Base-by-base conservation (phyloP, 2,888 invertebrate genomes). In the Plutella xylostella region DNA sequence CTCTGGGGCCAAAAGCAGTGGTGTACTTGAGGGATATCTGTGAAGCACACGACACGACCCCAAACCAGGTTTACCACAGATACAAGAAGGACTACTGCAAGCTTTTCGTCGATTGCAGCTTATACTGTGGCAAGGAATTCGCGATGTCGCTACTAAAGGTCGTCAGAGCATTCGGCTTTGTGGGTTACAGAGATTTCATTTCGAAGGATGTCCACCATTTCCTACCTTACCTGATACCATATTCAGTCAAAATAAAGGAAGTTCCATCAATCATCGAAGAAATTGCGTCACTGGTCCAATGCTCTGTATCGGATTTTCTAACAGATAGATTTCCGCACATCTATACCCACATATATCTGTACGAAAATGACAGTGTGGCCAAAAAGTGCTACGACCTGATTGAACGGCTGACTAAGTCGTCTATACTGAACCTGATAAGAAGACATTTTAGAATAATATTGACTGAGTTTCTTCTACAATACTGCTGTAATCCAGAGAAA, bases 261-360 rank as follows among this genome's bases (percentile, higher is more conserved):
- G 84, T 88, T 0, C 85, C 85, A 31, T 80, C 82, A 1, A 86
- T 92, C 51, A 85, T 92, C 39, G 85, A 86, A 50, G 90, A 90
- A 60, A 85, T 90, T 35, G 87, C 89, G 0, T 76, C 77, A 0
- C 63, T 88, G 20, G 85, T 87, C 9, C 86, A 86, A 54, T 80
- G 85, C 48, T 85, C 87, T 3, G 74, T 88, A 17, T 75, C 87
- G 0, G 87, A 88, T 31, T 85, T 92, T 53, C 72, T 92, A 12
- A 79, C 85, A 2, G 87, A 86, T 45, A 87, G 90, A 46, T 91
- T 91, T 58, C 86, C 91, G 42, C 87, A 89, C 41, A 88, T 92
- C 42, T 93, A 91, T 53, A 86, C 91, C 1, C 86, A 92, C 51
- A 76, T 90, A 2, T 89, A 89, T 60, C 72, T 93, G 45, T 87